Conservation (phyloP, 2,888 invertebrate genomes). For the Pammene fasciana region DNA sequence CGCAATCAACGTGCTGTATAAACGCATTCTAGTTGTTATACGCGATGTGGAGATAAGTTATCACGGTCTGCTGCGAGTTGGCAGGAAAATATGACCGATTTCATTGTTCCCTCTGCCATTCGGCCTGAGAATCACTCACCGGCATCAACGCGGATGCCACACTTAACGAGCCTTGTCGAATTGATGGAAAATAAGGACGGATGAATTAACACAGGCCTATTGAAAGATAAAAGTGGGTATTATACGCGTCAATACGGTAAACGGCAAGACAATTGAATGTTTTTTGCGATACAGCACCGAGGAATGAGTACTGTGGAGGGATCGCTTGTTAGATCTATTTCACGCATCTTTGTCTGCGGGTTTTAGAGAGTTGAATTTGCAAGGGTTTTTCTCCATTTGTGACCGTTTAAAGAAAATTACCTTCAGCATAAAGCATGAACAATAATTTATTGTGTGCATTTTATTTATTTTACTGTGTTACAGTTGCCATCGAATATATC, state of each 20-base stretch:
- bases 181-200: conserved; percentile 77
- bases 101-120: conserved; percentile 79
- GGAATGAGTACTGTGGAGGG: conserved; percentile 26
- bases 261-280: conserved; percentile 68
- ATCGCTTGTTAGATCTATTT: conserved; percentile 30
- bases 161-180: conserved; percentile 83
- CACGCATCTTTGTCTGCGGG: conserved; percentile 19
- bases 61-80: conserved; percentile 77
- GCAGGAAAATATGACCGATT: conserved; percentile 82
- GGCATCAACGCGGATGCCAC: conserved; percentile 79
- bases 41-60: conserved; percentile 75
- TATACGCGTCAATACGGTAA: conserved; percentile 53
- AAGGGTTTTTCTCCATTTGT: conserved; percentile 11
- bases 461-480: too few relatives aligned
- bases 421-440: neutral
- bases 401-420: neutral
- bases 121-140: conserved; percentile 80
- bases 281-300: conserved; percentile 50
- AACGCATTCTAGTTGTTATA: conserved; percentile 73
- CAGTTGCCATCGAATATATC: too few relatives aligned
- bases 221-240: conserved; percentile 72
- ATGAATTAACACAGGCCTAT: conserved; percentile 78
- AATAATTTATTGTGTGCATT: too few relatives aligned
- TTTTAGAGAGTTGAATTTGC: conserved; percentile 15
- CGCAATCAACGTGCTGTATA: conserved; percentile 72